phyloP scores from a whole-genome alignment of 30 jellyfish, hydroid and myxozoan genomes.

The Aurelia aurita complex sp. Pacific region DNA sequence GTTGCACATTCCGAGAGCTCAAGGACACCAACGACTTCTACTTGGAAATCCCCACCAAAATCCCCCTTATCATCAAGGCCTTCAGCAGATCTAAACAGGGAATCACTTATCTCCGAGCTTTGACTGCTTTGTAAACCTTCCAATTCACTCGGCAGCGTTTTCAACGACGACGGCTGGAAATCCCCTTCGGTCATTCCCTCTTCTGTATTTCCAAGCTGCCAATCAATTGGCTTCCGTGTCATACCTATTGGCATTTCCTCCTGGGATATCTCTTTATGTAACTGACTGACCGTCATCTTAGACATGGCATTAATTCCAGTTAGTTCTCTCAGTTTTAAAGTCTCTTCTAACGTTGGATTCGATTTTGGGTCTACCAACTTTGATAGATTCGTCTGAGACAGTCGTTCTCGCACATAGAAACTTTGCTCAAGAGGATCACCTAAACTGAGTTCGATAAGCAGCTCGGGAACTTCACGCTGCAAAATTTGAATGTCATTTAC shows the following conservation, averaged over 20 bases:
- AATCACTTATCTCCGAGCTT: slow-evolving; percentile 63
- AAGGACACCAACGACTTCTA: slow-evolving; percentile 40
- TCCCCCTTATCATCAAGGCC: slow-evolving; percentile 39
- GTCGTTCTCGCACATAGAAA: slow-evolving; percentile 61
- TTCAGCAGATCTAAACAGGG: slow-evolving; percentile 63
- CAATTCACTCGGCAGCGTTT: slow-evolving; percentile 44
- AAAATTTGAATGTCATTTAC: slow-evolving; percentile 73
- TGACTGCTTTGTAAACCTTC: slow-evolving; percentile 62
- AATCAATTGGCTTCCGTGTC: slow-evolving; percentile 43
- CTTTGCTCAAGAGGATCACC: slow-evolving; percentile 82
- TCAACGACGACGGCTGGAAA: slow-evolving; percentile 80
- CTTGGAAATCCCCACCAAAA: not conserved
- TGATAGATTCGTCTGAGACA: slow-evolving; percentile 79
- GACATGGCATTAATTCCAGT: slow-evolving; percentile 45
- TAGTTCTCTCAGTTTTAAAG: slow-evolving; percentile 52
- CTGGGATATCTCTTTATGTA: slow-evolving; percentile 87
- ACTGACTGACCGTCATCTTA: slow-evolving; percentile 84
- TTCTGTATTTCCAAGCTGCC: slow-evolving; percentile 56
- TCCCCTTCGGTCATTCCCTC: slow-evolving; percentile 58
- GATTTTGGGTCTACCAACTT: slow-evolving; percentile 77
- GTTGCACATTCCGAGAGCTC: slow-evolving; percentile 42
- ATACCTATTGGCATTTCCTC: slow-evolving; percentile 64
- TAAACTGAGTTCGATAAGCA: slow-evolving; percentile 75
- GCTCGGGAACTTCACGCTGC: slow-evolving; percentile 86
- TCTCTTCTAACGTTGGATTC: slow-evolving; percentile 73